Evolutionary conservation across 2,888 invertebrate genomes (phyloP).

Genomic region (Cheilosia scutellata): DNA sequence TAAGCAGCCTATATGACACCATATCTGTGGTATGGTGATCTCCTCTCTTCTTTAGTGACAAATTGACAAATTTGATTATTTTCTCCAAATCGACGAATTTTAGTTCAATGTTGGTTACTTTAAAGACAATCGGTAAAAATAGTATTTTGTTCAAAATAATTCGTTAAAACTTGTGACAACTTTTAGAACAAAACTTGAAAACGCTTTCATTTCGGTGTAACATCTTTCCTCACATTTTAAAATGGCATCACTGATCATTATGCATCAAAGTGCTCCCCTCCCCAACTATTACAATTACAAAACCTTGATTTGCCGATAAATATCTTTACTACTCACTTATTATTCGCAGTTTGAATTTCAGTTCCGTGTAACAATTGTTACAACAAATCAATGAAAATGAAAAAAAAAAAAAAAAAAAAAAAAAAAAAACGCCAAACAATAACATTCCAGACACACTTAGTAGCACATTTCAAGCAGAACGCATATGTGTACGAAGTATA

Average conservation of each 20-base stretch:
- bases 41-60: no score
- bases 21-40: no score
- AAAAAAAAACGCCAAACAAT: background rate
- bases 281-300: background rate
- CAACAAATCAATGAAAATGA: slow-evolving; percentile 43
- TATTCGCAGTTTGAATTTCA: slow-evolving; percentile 53
- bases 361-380: slow-evolving; percentile 35
- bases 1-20: no score
- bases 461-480: slow-evolving; percentile 13
- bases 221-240: no score
- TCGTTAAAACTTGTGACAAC: no score
- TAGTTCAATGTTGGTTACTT: no score
- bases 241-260: no score
- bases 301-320: slow-evolving; percentile 29
- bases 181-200: no score
- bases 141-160: no score
- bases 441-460: slow-evolving; percentile 13
- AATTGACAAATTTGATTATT: no score
- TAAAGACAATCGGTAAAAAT: background rate
- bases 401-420: background rate
- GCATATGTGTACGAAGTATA: background rate
- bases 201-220: no score
- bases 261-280: background rate
- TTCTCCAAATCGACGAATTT: no score
- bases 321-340: slow-evolving; percentile 29